Evolutionary conservation across 2,888 invertebrate genomes (phyloP).

Genomic region (Drosophila neotestacea): DNA sequence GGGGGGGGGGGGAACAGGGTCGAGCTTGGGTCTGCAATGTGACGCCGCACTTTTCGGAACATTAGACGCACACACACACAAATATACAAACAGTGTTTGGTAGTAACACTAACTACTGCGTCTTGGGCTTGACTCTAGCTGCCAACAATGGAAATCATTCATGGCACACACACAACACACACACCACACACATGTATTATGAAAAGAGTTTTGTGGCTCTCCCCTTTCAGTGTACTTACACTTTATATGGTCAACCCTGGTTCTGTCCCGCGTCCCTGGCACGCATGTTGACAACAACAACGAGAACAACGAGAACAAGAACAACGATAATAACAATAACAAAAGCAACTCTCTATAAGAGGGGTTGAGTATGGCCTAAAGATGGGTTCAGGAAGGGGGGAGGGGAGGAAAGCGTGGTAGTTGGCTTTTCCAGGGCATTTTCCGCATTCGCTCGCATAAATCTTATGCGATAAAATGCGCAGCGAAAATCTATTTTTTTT

Average conservation of each 20-base stretch:
- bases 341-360: conserved; percentile 16
- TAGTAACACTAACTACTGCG: conserved; percentile 54
- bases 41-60: conserved; percentile 63
- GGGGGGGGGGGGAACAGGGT: conserved; percentile 3
- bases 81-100: conserved; percentile 20
- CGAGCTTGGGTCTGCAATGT: conserved; percentile 44
- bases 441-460: conserved; percentile 74
- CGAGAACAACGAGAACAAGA: conserved; percentile 20
- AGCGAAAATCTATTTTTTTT: conserved; percentile 38
- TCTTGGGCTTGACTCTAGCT: conserved; percentile 39
- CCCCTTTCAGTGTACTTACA: conserved; percentile 32
- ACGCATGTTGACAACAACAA: conserved; percentile 50
- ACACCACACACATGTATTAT: conserved; percentile 9
- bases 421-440: conserved; percentile 63
- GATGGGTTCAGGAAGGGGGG: neutral
- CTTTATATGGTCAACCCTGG: conserved; percentile 41
- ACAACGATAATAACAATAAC: conserved; percentile 21
- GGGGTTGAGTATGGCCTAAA: conserved; percentile 2
- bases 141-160: conserved; percentile 77
- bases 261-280: conserved; percentile 26
- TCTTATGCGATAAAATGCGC: conserved; percentile 74
- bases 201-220: conserved; percentile 58
- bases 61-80: conserved; percentile 45
- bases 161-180: conserved; percentile 34
- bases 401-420: conserved; percentile 4